phyloP scores from a whole-genome alignment of 2,113 vertebrate genomes.

The Neotoma lepida region DNA sequence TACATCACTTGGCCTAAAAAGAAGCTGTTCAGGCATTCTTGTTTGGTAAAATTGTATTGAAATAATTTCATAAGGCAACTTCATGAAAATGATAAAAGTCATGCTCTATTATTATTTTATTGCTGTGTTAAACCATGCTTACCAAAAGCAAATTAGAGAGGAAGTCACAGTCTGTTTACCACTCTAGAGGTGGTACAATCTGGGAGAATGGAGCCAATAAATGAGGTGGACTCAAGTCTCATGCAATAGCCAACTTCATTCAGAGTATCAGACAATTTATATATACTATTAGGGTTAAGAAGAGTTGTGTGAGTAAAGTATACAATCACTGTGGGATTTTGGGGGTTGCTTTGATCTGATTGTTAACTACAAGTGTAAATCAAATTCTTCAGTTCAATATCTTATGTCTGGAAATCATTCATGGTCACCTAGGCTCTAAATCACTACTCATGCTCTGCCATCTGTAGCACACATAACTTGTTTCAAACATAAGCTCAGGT shows the following conservation, averaged over 20 bases:
- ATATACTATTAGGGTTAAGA: not conserved
- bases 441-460: not conserved
- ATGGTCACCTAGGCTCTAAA: not conserved
- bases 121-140: not conserved
- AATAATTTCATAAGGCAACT: conserved; percentile 28
- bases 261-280: not conserved
- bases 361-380: no score
- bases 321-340: no score
- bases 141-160: not conserved
- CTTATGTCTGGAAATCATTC: not conserved
- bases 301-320: not conserved
- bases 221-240: not conserved
- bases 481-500: not conserved
- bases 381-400: not conserved
- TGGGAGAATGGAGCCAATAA: not conserved
- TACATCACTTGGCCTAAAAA: not conserved
- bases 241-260: not conserved
- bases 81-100: not conserved
- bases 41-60: conserved; percentile 20
- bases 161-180: not conserved
- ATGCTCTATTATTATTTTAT: not conserved
- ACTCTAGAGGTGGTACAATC: not conserved
- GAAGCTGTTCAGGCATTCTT: not conserved
- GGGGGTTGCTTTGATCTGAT: no score
- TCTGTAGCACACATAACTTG: not conserved